Conservation (phyloP, 92 coral and sea anemone genomes). For the Parazoanthus darwini region DNA sequence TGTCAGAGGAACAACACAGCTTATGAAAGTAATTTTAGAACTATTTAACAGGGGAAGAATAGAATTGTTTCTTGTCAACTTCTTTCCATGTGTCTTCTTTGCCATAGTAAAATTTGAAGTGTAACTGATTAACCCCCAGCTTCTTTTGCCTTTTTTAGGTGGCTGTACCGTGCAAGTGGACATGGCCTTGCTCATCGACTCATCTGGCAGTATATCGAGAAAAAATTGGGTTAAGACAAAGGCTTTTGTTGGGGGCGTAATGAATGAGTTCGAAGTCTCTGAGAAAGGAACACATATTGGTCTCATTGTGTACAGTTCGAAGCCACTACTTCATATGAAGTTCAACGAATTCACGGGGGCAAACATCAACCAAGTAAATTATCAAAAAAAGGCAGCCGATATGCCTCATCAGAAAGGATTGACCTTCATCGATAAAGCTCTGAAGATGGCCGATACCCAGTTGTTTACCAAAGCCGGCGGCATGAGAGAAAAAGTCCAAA, state of each 20-base stretch:
- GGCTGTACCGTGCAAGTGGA: conserved; percentile 83
- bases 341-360: conserved; percentile 74
- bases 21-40: too few species aligned
- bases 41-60: too few species aligned
- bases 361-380: conserved; percentile 65
- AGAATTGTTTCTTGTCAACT: too few species aligned
- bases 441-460: conserved; percentile 57
- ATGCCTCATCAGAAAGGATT: conserved; percentile 69
- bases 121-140: not conserved
- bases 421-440: conserved; percentile 82
- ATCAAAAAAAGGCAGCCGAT: conserved; percentile 59
- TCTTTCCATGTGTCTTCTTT: too few species aligned
- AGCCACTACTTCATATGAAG: conserved; percentile 65
- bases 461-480: conserved; percentile 72
- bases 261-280: conserved; percentile 71
- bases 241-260: conserved; percentile 64
- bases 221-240: conserved; percentile 74
- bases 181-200: conserved; percentile 82
- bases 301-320: conserved; percentile 70
- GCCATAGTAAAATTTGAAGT: not conserved
- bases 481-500: conserved; percentile 68
- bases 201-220: conserved; percentile 79
- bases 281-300: conserved; percentile 83
- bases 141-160: conserved; percentile 40
- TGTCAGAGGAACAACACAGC: too few species aligned